Evolutionary conservation across 2,888 invertebrate genomes (phyloP).

Genomic region (Andrena haemorrhoa): DNA sequence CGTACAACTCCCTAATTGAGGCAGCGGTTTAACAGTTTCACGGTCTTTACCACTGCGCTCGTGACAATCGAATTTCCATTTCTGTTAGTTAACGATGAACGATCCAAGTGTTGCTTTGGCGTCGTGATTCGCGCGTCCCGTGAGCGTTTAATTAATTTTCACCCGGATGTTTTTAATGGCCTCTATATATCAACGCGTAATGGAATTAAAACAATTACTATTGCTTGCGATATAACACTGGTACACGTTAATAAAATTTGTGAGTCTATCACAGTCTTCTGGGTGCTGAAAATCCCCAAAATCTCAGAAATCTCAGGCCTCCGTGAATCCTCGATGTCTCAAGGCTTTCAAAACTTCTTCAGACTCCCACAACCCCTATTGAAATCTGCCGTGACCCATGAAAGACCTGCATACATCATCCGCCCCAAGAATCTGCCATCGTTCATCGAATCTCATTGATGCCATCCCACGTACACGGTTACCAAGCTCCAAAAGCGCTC

Average conservation of each 20-base stretch:
- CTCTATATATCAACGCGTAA: conserved; percentile 6
- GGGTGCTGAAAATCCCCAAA: neutral
- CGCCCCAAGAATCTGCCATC: too few species aligned
- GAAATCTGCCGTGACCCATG: too few species aligned
- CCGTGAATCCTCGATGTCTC: neutral
- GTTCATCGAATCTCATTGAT: too few species aligned
- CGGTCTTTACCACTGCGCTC: neutral
- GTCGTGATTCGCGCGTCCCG: neutral
- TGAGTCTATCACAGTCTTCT: neutral
- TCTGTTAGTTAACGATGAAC: conserved; percentile 30
- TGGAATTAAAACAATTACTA: conserved; percentile 29
- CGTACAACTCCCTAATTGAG: conserved; percentile 4
- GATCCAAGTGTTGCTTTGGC: conserved; percentile 13
- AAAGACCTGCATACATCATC: too few species aligned
- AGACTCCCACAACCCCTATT: too few species aligned
- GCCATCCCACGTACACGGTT: too few species aligned
- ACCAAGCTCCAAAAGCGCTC: too few species aligned
- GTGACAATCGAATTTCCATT: conserved; percentile 6
- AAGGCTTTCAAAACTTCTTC: too few species aligned
- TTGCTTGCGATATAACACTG: neutral
- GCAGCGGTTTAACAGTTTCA: conserved; percentile 1
- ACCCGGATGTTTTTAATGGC: neutral
- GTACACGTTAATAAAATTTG: neutral
- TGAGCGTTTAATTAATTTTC: conserved; percentile 34
- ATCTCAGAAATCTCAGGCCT: neutral